Conservation (phyloP, 2,888 invertebrate species). For the Neuroscelio doddi region DNA sequence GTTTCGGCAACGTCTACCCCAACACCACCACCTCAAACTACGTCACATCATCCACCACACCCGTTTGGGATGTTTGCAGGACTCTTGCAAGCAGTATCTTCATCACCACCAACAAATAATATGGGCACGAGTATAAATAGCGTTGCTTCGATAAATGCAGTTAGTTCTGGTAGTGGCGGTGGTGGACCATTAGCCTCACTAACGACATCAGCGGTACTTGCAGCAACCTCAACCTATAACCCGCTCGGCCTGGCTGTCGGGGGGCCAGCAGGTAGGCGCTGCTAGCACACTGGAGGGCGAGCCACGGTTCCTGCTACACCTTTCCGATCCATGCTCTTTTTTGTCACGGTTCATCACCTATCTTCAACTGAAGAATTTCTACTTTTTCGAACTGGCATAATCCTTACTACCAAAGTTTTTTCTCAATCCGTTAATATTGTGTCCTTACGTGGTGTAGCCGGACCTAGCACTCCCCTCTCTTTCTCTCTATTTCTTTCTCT, state of each 20-base stretch:
- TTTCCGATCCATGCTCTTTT: constrained; percentile 51
- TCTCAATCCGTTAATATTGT: constrained; percentile 31
- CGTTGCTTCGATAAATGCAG: constrained; percentile 74
- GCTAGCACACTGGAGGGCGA: constrained; percentile 68
- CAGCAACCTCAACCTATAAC: constrained; percentile 82
- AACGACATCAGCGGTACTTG: constrained; percentile 68
- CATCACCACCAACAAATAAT: constrained; percentile 58
- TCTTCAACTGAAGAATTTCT: constrained; percentile 21
- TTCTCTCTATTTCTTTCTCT: constrained; percentile 51
- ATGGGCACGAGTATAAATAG: constrained; percentile 54
- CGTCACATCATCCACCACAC: constrained; percentile 71
- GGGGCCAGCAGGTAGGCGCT: constrained; percentile 82
- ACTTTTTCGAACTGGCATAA: constrained; percentile 18
- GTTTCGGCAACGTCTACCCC: constrained; percentile 86
- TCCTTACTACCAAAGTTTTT: constrained; percentile 21
- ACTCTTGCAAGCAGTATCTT: constrained; percentile 67
- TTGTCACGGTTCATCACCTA: constrained; percentile 43
- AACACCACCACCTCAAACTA: constrained; percentile 77
- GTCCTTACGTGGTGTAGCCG: constrained; percentile 70
- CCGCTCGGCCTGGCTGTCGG: constrained; percentile 89
- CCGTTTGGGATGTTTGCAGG: constrained; percentile 72
- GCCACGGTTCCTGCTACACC: constrained; percentile 71
- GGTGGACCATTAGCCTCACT: constrained; percentile 68
- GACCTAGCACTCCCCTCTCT: constrained; percentile 67
- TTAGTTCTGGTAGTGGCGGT: constrained; percentile 72